These are phyloP conservation scores for Beroe ovata DNA, from an alignment of 37 sponge, comb jelly and placozoan species.

Conservation along the genomic window DNA sequence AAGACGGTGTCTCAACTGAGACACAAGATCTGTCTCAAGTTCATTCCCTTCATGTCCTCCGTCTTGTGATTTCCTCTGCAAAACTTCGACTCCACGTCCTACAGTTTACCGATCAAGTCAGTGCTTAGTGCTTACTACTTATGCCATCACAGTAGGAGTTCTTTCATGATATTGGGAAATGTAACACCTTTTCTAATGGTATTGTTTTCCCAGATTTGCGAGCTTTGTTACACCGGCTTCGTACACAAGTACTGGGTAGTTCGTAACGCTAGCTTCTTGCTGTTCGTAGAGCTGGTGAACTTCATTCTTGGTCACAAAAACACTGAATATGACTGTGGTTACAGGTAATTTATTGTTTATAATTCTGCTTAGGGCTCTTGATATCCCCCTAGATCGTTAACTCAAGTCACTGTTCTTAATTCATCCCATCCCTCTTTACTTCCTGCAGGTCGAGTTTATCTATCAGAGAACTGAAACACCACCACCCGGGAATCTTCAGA, in stretches of 20 bases:
- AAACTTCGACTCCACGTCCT: constrained; percentile 5
- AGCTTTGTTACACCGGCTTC: constrained; percentile 48
- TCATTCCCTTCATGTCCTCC: constrained; percentile 16
- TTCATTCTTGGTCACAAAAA: constrained; percentile 44
- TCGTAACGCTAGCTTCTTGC: constrained; percentile 38
- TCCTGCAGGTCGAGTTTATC: constrained; percentile 35
- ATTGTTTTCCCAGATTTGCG: constrained; percentile 42
- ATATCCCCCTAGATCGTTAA: too few species aligned
- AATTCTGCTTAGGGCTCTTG: too few species aligned
- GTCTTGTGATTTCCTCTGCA: constrained; percentile 39
- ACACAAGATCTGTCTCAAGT: constrained; percentile 43
- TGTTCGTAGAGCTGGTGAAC: constrained; percentile 38
- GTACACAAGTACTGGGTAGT: constrained; percentile 62
- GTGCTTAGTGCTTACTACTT: neutral
- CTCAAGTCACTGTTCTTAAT: too few species aligned
- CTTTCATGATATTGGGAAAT: too few species aligned
- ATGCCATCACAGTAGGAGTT: too few species aligned
- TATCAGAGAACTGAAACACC: constrained; percentile 3
- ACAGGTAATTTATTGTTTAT: constrained; percentile 55
- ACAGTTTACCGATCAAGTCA: constrained; percentile 5
- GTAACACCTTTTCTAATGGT: neutral
- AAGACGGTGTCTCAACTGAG: neutral
- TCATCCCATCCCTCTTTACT: too few species aligned
- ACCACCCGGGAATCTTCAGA: constrained; percentile 16
- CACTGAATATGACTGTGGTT: constrained; percentile 35